These are phyloP conservation scores for Cotesia typhae DNA, from an alignment of 1,140 invertebrate genomes.

Conservation along the genomic window DNA sequence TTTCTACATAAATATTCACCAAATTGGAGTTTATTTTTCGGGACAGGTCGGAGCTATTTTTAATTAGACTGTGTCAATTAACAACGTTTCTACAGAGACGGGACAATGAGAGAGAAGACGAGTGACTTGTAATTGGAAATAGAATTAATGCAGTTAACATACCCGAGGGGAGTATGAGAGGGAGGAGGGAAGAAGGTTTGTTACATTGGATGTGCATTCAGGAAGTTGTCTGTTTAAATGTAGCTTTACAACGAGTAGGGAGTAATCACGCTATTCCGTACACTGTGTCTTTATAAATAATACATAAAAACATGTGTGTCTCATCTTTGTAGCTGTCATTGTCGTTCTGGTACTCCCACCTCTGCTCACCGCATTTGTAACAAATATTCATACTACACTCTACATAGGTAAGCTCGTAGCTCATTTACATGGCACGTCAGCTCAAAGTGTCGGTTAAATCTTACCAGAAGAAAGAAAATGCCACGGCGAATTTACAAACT, in stretches of 20 bases:
- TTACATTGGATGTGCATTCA: not conserved
- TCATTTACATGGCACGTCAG: conserved; percentile 48
- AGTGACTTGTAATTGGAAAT: too few species aligned
- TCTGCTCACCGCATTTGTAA: too few species aligned
- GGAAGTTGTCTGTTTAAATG: conserved; percentile 17
- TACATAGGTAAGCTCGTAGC: conserved; percentile 46
- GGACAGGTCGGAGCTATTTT: too few species aligned
- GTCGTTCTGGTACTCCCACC: too few species aligned
- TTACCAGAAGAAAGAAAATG: not conserved
- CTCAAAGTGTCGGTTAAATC: not conserved
- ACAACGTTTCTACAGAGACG: not conserved
- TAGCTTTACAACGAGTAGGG: not conserved
- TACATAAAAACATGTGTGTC: conserved; percentile 48
- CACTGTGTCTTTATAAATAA: conserved; percentile 31
- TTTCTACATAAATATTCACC: not conserved
- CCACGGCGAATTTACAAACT: too few species aligned
- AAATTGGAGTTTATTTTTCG: not conserved
- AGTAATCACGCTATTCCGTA: conserved; percentile 24
- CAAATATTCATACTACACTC: too few species aligned
- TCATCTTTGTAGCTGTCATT: not conserved
- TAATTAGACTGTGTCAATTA: too few species aligned
- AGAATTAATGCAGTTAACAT: too few species aligned
- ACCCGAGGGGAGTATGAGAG: too few species aligned
- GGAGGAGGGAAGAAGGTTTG: not conserved
- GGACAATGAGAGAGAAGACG: not conserved